Evolutionary conservation across 2,113 vertebrate genomes (phyloP), one percentile per base, ranked within the genome.

Genomic region (Oplegnathus fasciatus): DNA sequence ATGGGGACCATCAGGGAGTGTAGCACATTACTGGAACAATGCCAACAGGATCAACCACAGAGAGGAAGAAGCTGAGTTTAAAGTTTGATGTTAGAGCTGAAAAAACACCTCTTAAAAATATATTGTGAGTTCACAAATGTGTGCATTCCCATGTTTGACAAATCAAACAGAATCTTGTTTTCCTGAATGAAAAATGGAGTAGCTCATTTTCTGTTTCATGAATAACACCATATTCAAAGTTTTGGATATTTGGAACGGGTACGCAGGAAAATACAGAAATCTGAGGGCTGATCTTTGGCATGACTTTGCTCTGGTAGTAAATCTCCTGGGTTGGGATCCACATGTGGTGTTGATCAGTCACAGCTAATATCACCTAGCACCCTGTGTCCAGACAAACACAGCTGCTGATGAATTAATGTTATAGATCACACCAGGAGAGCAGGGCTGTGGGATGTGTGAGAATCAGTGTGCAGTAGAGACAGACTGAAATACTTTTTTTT

Each of bases 291-390:
- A 77, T 80, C 80, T 85, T 78, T 85, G 72, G 64, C 75, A 80
- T 11, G 60, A 44, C 73, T 86, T 79, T 58, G 78, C 82, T 90
- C 42, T 85, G 65, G 87, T 68, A 84, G 76, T 84, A 90, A 86
- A 91, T 90, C 85, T 88, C 84, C 50, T 22, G 6, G 26, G 69
- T 79, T 82, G 24, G 44, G 86, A 88, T 90, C 78, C 83, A 92
- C 88, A 92, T 91, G 84, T 94, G 93, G 77, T 91, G 78, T 88
- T 89, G 86, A 90, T 93, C 90, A 93, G 93, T 94, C 92, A 93
- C 91, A 91, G 91, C 78, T 88, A 93, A 93, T 90, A 92, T 91
- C 91, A 90, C 87, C 86, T 83, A 70, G 87, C 86, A 88, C 82
- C 86, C 89, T 80, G 76, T 77, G 81, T 87, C 70, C 77, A 82